Percentiles rank a stretch among this genome's conserved stretches.
Evolutionary conservation across 1,140 invertebrate genomes (phyloP).

Genomic region (Papilio machaon): DNA sequence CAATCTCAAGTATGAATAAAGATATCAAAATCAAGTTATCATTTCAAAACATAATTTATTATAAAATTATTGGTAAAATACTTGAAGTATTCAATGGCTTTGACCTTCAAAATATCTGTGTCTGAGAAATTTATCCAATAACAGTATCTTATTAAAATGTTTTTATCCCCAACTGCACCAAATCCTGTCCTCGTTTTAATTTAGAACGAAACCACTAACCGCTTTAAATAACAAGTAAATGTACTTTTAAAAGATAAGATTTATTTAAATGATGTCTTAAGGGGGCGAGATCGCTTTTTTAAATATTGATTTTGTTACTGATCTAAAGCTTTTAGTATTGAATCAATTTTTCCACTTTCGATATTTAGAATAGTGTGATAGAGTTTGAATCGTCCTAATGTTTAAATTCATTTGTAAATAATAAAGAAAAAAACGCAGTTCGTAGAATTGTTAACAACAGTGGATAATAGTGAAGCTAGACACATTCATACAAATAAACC

Average conservation of each 20-base stretch:
- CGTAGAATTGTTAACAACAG: background rate
- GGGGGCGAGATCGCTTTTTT: background rate
- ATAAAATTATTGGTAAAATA: slow-evolving; percentile 7
- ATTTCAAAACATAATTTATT: slow-evolving; percentile 8
- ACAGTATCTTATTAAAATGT: slow-evolving; percentile 11
- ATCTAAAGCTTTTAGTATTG: background rate
- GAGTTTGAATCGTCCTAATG: background rate
- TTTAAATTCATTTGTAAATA: background rate
- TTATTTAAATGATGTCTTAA: slow-evolving; percentile 3
- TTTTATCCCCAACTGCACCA: background rate
- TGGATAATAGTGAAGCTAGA: background rate
- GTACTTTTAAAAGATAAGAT: slow-evolving; percentile 15
- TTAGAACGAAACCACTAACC: slow-evolving; percentile 9
- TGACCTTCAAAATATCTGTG: slow-evolving; percentile 12
- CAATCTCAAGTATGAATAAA: slow-evolving; percentile 10
- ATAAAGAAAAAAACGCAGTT: background rate
- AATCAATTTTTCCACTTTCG: background rate
- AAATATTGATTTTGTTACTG: background rate
- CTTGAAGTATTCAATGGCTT: slow-evolving; percentile 4
- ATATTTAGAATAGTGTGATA: background rate
- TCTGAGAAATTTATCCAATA: slow-evolving; percentile 22
- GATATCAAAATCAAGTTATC: slow-evolving; percentile 17
- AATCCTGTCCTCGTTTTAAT: slow-evolving; percentile 19
- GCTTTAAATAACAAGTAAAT: slow-evolving; percentile 22
- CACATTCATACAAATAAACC: background rate